These are phyloP conservation scores for Struthio camelus DNA, from an alignment of 2,113 vertebrate species.

Conservation along the genomic window DNA sequence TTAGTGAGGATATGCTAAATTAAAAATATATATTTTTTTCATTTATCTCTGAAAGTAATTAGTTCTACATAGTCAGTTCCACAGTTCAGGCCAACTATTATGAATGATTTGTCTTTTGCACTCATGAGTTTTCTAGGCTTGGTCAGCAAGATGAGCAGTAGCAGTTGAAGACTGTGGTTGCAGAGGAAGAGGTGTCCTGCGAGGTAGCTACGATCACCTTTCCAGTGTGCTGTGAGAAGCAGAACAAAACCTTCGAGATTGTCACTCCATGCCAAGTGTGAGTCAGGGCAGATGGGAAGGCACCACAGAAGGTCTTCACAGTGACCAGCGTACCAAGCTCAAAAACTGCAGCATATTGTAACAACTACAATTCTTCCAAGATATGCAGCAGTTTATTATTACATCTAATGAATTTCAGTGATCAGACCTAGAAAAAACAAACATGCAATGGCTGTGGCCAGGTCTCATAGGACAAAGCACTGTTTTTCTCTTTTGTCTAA, in stretches of 20 bases:
- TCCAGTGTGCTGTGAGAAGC: background rate
- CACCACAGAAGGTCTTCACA: background rate
- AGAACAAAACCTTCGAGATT: background rate
- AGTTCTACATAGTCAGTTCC: background rate
- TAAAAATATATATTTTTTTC: background rate
- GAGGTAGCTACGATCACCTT: background rate
- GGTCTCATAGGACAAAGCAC: background rate
- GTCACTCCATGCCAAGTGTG: background rate
- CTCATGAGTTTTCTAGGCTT: background rate
- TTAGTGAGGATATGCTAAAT: background rate
- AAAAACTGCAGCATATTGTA: background rate
- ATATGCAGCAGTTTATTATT: background rate
- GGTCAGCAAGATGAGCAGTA: background rate
- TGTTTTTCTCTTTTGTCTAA: background rate
- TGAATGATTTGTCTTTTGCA: background rate
- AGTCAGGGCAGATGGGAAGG: background rate
- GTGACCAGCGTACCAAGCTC: background rate
- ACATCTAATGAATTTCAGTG: background rate
- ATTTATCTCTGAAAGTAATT: background rate
- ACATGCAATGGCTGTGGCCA: background rate
- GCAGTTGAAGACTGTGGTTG: background rate
- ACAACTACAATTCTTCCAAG: background rate
- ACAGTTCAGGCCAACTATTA: background rate
- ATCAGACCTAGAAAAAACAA: background rate
- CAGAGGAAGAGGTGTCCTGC: background rate